Evolutionary conservation across 1,140 invertebrate genomes (phyloP).

Genomic region (Sinella curviseta): DNA sequence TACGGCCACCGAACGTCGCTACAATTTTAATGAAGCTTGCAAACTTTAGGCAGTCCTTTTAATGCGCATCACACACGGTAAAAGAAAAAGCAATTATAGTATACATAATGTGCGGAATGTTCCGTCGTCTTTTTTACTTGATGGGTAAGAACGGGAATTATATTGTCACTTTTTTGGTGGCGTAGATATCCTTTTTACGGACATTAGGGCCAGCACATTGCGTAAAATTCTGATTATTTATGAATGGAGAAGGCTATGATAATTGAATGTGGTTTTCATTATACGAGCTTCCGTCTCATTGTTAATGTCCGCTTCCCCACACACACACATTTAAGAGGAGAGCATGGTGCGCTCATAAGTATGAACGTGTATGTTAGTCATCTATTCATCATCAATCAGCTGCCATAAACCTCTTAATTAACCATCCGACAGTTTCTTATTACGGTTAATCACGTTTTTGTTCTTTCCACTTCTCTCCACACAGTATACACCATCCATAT

Average conservation of each 20-base stretch:
- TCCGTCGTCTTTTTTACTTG: background rate
- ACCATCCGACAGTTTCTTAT: constrained; percentile 24
- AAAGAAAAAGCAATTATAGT: background rate
- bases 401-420: constrained; percentile 27
- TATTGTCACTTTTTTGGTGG: constrained; percentile 21
- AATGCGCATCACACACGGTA: background rate
- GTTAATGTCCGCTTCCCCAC: background rate
- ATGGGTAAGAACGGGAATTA: background rate
- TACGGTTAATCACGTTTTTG: constrained; percentile 27
- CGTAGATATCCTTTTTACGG: constrained; percentile 9
- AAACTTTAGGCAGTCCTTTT: background rate
- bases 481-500: background rate
- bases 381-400: constrained; percentile 27
- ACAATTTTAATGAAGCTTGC: constrained; percentile 17
- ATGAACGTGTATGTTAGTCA: constrained; percentile 1
- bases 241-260: constrained; percentile 17
- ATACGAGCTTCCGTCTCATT: constrained; percentile 6
- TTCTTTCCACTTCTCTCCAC: background rate
- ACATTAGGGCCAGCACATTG: constrained; percentile 13
- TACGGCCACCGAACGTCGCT: background rate
- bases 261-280: constrained; percentile 19
- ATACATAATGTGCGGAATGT: constrained; percentile 10
- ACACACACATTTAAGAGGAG: background rate
- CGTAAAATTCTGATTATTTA: constrained; percentile 26
- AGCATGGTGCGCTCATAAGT: background rate